Percentiles rank a stretch among this genome's conserved stretches.
Evolutionary conservation across 2,113 vertebrate species (phyloP).

Genomic region (Rhodinocichla rosea): DNA sequence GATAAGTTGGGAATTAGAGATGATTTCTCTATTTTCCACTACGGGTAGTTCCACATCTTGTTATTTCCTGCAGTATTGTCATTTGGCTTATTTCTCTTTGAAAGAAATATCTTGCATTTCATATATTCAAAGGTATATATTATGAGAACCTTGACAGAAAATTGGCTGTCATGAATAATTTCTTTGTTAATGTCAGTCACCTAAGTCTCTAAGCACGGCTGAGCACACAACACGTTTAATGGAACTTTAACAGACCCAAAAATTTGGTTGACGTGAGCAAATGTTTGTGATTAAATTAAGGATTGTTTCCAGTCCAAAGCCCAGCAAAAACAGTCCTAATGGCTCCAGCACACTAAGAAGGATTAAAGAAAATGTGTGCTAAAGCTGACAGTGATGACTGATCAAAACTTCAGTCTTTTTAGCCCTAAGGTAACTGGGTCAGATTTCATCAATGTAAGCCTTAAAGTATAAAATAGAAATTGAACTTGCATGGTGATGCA

Average conservation of each 20-base stretch:
- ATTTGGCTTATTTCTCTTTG: background rate
- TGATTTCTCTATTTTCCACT: background rate
- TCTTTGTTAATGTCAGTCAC: background rate
- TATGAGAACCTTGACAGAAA: background rate
- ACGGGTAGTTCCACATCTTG: background rate
- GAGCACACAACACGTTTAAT: background rate
- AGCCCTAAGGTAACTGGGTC: slow-evolving; percentile 40
- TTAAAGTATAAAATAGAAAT: slow-evolving; percentile 53
- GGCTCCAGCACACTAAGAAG: background rate
- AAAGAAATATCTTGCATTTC: background rate
- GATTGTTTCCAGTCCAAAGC: slow-evolving; percentile 7
- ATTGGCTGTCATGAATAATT: background rate
- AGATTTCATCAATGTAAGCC: slow-evolving; percentile 60
- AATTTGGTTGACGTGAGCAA: background rate
- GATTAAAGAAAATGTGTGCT: slow-evolving; percentile 36
- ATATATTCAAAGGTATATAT: background rate
- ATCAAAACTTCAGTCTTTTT: slow-evolving; percentile 42
- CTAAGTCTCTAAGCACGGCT: background rate
- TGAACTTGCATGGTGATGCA: slow-evolving; percentile 61
- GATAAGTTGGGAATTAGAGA: background rate
- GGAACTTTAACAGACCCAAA: background rate
- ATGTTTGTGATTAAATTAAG: slow-evolving; percentile 40
- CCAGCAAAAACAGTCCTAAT: slow-evolving; percentile 18
- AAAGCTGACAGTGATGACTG: slow-evolving; percentile 43
- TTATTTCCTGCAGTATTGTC: background rate